phyloP scores from a whole-genome alignment of 2,113 vertebrate genomes.

The Xenus cinereus region DNA sequence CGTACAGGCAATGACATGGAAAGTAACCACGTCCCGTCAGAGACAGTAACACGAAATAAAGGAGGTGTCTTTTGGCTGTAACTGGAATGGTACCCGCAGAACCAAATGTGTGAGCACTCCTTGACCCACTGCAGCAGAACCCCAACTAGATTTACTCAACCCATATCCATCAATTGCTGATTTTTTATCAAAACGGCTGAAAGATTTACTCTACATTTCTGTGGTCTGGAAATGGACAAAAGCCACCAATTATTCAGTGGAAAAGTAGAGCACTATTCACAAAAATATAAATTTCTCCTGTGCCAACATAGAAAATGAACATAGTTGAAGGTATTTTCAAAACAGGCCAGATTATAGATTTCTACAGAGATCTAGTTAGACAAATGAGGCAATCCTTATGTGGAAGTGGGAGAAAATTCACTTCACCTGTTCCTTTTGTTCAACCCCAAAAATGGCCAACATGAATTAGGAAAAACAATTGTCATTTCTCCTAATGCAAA shows the following conservation, averaged over 20 bases:
- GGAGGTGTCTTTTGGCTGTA: background rate
- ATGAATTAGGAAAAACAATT: background rate
- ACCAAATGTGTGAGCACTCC: background rate
- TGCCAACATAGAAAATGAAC: background rate
- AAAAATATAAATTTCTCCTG: background rate
- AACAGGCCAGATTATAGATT: background rate
- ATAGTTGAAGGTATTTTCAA: background rate
- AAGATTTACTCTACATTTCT: background rate
- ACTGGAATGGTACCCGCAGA: background rate
- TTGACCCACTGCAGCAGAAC: background rate
- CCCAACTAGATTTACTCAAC: background rate
- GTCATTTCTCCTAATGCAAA: background rate
- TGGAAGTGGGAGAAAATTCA: background rate
- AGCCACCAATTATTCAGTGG: background rate
- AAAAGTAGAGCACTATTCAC: background rate
- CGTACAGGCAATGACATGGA: fast-evolving
- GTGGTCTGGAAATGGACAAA: background rate
- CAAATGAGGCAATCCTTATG: background rate
- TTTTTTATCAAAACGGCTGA: background rate
- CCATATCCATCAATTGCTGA: background rate
- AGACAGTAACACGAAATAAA: background rate
- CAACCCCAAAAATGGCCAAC: background rate
- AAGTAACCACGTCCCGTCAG: background rate
- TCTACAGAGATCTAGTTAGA: background rate
- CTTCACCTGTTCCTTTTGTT: background rate